Evolutionary conservation across 2,113 vertebrate genomes (phyloP).

Genomic region (Tragelaphus strepsiceros): DNA sequence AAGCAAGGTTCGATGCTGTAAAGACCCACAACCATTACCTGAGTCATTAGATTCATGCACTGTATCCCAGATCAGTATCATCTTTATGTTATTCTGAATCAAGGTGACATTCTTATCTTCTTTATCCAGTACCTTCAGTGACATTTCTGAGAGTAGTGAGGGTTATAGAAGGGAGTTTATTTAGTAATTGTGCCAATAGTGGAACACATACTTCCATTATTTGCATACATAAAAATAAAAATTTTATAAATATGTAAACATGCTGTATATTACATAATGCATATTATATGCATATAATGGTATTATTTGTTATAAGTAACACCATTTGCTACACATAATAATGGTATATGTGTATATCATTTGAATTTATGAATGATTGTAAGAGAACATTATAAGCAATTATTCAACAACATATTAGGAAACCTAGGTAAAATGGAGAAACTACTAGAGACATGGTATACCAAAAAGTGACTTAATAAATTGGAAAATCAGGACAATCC

Average conservation of each 20-base stretch:
- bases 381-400: too few relatives aligned
- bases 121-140: slow-evolving; percentile 40
- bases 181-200: neutral
- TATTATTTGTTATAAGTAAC: too few relatives aligned
- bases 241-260: neutral
- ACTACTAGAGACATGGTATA: neutral
- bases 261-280: neutral
- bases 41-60: slow-evolving; percentile 63
- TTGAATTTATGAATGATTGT: too few relatives aligned
- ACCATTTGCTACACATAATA: too few relatives aligned
- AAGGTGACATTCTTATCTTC: slow-evolving; percentile 49
- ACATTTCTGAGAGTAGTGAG: slow-evolving; percentile 71
- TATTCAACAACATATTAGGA: neutral
- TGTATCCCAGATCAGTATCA: slow-evolving; percentile 75
- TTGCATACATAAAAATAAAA: neutral
- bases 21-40: slow-evolving; percentile 50
- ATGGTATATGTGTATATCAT: too few relatives aligned
- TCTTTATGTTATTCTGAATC: slow-evolving; percentile 25
- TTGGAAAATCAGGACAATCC: neutral
- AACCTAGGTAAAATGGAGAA: neutral
- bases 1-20: too few relatives aligned
- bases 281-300: too few relatives aligned
- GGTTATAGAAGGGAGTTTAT: neutral
- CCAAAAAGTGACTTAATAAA: neutral
- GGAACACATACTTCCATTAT: neutral